Evolutionary conservation across 2,797 vertebrate species (phyloP), one percentile per base, ranked within the genome.

Genomic region (Hippoglossus hippoglossus): DNA sequence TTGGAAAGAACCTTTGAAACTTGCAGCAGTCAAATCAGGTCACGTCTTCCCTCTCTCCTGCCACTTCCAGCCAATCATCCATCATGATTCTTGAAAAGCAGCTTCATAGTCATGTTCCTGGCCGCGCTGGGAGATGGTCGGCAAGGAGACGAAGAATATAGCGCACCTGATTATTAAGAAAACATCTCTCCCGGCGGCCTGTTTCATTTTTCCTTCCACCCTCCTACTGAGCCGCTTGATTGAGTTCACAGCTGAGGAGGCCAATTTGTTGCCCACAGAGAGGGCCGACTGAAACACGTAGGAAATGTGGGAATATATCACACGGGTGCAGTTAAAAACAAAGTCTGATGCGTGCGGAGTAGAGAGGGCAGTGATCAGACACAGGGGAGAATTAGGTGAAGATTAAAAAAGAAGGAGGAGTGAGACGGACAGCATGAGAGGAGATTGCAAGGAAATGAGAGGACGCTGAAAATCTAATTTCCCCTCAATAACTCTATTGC

Each of bases 141-240:
- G 67, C 67, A 47, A 21, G 72, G 80, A 81, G 80, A 81, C 72
- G 66, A 65, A 87, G 67, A 84, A 79, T 50, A 71, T 47, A 69
- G 36, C 52, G 5, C 75, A 53, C 41, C 52, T 72, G 77, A 84
- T 84, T 86, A 64, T 76, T 85, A 61, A 77, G 74, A 82, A 83
- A 73, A 24, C 57, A 59, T 58, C 68, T 76, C 69, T 85, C 75
- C 57, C 50, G 18, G 68, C 36, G 47, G 82, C 54, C 60, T 56
- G 72, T 52, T 67, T 75, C 74, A 63, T 36, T 70, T 76, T 69
- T 67, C 58, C 79, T 77, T 59, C 47, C 31, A 65, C 74, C 73
- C 79, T 82, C 90, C 84, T 39, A 19, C 90, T 72, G 86, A 87
- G 90, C 64, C 46, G 76, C 79, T 72, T 92, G 83, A 92, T 92